phyloP scores from a whole-genome alignment of 2,888 invertebrate genomes.

The Sinelater perroti region DNA sequence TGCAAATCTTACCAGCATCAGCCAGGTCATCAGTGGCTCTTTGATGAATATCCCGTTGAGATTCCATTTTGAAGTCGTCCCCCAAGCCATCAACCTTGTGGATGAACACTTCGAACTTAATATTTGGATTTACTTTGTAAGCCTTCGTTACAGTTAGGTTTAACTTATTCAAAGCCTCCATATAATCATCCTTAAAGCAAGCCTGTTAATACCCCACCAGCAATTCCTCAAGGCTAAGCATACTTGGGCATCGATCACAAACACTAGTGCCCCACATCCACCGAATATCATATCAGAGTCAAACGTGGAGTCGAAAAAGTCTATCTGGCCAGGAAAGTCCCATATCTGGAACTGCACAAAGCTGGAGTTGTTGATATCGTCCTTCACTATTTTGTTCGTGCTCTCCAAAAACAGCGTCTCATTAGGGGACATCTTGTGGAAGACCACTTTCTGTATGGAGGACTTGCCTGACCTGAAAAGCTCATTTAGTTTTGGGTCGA shows the following conservation, averaged over 20 bases:
- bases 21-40: conserved; percentile 93
- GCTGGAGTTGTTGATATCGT: conserved; percentile 95
- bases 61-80: conserved; percentile 99
- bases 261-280: conserved; percentile 96
- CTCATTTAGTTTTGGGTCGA: neutral
- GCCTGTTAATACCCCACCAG: neutral
- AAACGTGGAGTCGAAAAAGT: conserved; percentile 95
- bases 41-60: conserved; percentile 97
- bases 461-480: conserved; percentile 94
- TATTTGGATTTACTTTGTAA: conserved; percentile 92
- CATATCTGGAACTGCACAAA: conserved; percentile 99
- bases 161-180: conserved; percentile 92
- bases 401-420: conserved; percentile 98
- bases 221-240: conserved; percentile 2
- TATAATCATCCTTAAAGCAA: conserved; percentile 85
- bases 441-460: conserved; percentile 99
- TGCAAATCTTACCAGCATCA: conserved; percentile 77
- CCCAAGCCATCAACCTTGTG: conserved; percentile 99
- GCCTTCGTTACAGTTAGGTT: conserved; percentile 94
- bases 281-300: conserved; percentile 97
- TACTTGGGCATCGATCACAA: conserved; percentile 98
- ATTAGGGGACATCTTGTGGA: conserved; percentile 99
- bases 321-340: conserved; percentile 99
- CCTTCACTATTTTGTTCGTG: conserved; percentile 97
- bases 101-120: conserved; percentile 98